These are phyloP conservation scores for Oasisia sp. DNA, from an alignment of 2,888 invertebrate species.

Conservation along the genomic window DNA sequence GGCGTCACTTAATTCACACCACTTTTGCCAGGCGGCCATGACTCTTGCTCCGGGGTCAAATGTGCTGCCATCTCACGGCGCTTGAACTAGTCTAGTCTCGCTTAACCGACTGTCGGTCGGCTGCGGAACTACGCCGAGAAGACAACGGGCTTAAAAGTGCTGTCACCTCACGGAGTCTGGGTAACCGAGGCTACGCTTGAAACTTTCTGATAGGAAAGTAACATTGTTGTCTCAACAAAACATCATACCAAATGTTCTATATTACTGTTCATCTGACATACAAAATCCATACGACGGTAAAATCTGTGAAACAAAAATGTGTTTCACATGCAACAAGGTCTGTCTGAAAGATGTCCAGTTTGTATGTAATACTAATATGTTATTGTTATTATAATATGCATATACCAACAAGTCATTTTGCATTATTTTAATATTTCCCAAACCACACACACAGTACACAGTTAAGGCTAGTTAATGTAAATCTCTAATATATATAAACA, in stretches of 20 bases:
- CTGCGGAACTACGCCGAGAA: too few species aligned
- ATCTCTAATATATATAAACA: not conserved
- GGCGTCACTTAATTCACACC: too few species aligned
- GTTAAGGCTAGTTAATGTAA: not conserved
- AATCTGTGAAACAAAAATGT: not conserved
- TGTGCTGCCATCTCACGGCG: too few species aligned
- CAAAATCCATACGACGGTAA: not conserved
- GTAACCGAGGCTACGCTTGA: too few species aligned
- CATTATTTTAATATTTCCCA: not conserved
- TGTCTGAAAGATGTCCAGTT: not conserved
- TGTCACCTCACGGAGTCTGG: too few species aligned
- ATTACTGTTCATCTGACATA: not conserved
- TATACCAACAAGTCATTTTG: not conserved
- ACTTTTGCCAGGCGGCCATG: too few species aligned
- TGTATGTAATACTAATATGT: not conserved
- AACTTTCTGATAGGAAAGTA: not conserved
- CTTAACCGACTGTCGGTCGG: too few species aligned
- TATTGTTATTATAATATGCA: not conserved
- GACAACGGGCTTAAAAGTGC: too few species aligned
- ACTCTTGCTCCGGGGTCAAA: too few species aligned
- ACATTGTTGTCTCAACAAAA: not conserved
- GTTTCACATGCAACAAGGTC: not conserved
- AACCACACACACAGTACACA: not conserved
- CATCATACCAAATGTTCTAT: not conserved
- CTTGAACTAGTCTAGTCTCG: too few species aligned